These are phyloP conservation scores for Choristoneura fumiferana DNA, from an alignment of 1,140 invertebrate genomes.

Conservation along the genomic window DNA sequence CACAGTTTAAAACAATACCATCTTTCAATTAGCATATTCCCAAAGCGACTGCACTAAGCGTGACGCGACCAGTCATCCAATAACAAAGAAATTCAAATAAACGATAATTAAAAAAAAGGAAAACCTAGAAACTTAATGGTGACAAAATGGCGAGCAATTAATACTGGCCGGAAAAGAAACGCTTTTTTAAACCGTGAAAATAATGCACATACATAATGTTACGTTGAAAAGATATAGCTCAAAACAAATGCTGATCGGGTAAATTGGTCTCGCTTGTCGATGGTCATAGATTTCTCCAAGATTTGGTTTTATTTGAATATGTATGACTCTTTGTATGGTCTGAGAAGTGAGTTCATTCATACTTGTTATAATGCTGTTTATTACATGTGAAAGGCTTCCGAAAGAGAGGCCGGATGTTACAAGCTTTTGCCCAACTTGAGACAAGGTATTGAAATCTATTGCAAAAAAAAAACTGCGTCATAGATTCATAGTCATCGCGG, in stretches of 20 bases:
- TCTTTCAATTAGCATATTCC: conserved; percentile 15
- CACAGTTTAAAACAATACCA: no score
- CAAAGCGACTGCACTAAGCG: no score
- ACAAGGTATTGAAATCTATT: no score
- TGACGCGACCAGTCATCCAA: conserved; percentile 10
- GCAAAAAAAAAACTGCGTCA: no score
- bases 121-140: no score
- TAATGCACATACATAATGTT: conserved; percentile 39
- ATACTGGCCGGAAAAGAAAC: conserved; percentile 39
- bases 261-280: conserved; percentile 48
- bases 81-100: conserved; percentile 3
- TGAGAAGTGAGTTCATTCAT: conserved; percentile 4
- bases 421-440: no score
- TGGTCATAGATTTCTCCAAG: conserved; percentile 18
- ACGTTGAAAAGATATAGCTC: conserved; percentile 38
- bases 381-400: background rate
- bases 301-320: conserved; percentile 22
- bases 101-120: background rate
- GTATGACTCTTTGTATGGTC: conserved; percentile 12
- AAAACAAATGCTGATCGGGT: conserved; percentile 53
- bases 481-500: no score
- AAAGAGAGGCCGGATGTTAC: background rate
- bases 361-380: background rate
- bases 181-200: conserved; percentile 44
- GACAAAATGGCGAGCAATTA: conserved; percentile 38